Evolutionary conservation across 1,140 invertebrate species (phyloP).

Genomic region (Macrostomum lignano): DNA sequence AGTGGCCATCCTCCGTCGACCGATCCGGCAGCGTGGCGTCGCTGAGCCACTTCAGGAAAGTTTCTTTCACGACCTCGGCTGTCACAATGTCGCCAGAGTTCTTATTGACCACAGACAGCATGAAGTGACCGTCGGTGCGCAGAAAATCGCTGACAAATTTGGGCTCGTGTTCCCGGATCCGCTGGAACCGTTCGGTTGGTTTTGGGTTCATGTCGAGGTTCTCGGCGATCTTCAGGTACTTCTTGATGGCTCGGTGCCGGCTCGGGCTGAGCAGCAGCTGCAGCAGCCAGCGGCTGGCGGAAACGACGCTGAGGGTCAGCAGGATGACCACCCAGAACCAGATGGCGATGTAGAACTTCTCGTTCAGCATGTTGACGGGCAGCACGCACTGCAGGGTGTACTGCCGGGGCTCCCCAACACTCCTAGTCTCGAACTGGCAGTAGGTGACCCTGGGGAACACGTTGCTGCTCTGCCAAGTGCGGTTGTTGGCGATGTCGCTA

Average conservation of each 20-base stretch:
- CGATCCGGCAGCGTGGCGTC: too few relatives aligned
- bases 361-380: slow-evolving; percentile 9
- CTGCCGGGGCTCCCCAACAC: slow-evolving; percentile 9
- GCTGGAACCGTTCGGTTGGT: too few relatives aligned
- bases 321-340: slow-evolving; percentile 27
- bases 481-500: slow-evolving; percentile 8
- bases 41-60: too few relatives aligned
- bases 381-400: slow-evolving; percentile 8
- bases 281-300: slow-evolving; percentile 24
- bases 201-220: too few relatives aligned
- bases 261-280: slow-evolving; percentile 9
- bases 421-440: slow-evolving; percentile 19
- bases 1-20: too few relatives aligned
- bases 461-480: slow-evolving; percentile 11
- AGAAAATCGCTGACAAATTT: too few relatives aligned
- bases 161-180: too few relatives aligned
- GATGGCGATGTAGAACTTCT: slow-evolving; percentile 5
- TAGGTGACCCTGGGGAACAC: slow-evolving; percentile 19
- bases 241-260: slow-evolving; percentile 9
- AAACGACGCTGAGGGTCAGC: slow-evolving; percentile 29
- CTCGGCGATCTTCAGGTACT: slow-evolving; percentile 9
- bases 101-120: too few relatives aligned
- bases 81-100: too few relatives aligned
- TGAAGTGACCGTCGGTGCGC: too few relatives aligned
- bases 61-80: too few relatives aligned